These are phyloP conservation scores for Formica selysi DNA, from an alignment of 1,140 invertebrate genomes.

Conservation along the genomic window DNA sequence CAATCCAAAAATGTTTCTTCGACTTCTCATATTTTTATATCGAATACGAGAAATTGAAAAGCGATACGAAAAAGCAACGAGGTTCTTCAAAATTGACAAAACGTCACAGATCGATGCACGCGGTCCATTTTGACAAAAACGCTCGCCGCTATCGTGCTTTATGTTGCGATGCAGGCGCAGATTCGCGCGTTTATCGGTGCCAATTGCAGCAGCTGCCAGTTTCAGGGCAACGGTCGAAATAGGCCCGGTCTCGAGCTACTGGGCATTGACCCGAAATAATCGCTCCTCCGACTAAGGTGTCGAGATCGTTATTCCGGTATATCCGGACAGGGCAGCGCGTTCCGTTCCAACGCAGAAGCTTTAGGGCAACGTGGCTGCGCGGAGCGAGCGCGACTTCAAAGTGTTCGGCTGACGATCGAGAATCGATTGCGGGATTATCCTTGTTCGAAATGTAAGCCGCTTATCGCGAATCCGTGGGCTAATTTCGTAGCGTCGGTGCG, in stretches of 20 bases:
- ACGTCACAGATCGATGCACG: constrained; percentile 17
- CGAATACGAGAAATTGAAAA: not conserved
- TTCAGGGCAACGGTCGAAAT: constrained; percentile 55
- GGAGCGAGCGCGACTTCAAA: constrained; percentile 54
- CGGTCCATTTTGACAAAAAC: constrained; percentile 61
- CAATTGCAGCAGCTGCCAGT: constrained; percentile 64
- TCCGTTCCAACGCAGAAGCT: constrained; percentile 5
- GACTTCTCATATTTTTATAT: constrained; percentile 1
- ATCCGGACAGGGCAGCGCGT: constrained; percentile 8
- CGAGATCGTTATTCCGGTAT: constrained; percentile 66
- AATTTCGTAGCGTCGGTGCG: constrained; percentile 73
- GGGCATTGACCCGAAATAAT: constrained; percentile 76
- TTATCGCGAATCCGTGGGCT: constrained; percentile 78
- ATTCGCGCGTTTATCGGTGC: constrained; percentile 59
- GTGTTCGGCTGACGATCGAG: constrained; percentile 59
- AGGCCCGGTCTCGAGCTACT: constrained; percentile 21
- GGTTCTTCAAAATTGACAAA: constrained; percentile 7
- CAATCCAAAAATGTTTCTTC: not conserved
- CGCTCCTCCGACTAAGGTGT: constrained; percentile 67
- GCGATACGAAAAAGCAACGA: not conserved
- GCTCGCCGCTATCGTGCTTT: constrained; percentile 72
- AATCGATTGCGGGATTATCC: constrained; percentile 77
- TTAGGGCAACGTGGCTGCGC: not conserved
- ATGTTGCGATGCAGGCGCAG: constrained; percentile 42
- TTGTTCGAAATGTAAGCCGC: constrained; percentile 75